Evolutionary conservation across 1,140 invertebrate genomes (phyloP).

Genomic region (Pseudomyrmex concolor): DNA sequence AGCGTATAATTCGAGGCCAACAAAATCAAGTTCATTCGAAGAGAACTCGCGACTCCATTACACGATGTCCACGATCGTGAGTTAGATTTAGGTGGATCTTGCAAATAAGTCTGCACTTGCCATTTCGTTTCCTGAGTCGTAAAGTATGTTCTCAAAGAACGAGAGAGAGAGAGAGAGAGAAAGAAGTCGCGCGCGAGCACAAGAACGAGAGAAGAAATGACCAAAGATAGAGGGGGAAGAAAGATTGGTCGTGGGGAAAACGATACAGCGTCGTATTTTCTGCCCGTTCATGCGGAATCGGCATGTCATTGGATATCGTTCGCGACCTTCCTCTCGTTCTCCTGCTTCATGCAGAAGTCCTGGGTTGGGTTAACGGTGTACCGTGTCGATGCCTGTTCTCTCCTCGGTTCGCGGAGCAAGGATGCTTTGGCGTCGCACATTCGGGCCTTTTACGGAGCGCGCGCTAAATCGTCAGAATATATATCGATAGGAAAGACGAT

Average conservation of each 20-base stretch:
- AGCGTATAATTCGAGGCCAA: background rate
- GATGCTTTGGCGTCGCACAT: background rate
- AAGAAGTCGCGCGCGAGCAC: background rate
- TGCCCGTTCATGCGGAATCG: conserved; percentile 73
- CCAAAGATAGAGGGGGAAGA: background rate
- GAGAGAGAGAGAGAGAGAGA: background rate
- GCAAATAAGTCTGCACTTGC: conserved; percentile 71
- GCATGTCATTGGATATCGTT: conserved; percentile 70
- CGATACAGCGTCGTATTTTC: conserved; percentile 68
- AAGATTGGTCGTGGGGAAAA: conserved; percentile 7
- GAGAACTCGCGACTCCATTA: conserved; percentile 9
- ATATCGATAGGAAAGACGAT: conserved; percentile 36
- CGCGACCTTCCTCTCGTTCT: conserved; percentile 64
- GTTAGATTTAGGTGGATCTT: conserved; percentile 69
- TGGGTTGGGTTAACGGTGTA: conserved; percentile 66
- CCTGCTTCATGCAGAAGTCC: conserved; percentile 8
- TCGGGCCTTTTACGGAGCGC: conserved; percentile 36
- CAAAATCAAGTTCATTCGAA: conserved; percentile 21
- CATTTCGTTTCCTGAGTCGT: conserved; percentile 71
- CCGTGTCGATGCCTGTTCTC: conserved; percentile 57
- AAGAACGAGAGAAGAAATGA: conserved; percentile 19
- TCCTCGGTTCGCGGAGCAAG: conserved; percentile 42
- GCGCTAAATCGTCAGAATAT: conserved; percentile 56
- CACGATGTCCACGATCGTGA: conserved; percentile 16
- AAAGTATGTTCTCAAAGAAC: conserved; percentile 58